Evolutionary conservation across 2,888 invertebrate genomes (phyloP).

Genomic region (Poecilobothrus nobilitatus): DNA sequence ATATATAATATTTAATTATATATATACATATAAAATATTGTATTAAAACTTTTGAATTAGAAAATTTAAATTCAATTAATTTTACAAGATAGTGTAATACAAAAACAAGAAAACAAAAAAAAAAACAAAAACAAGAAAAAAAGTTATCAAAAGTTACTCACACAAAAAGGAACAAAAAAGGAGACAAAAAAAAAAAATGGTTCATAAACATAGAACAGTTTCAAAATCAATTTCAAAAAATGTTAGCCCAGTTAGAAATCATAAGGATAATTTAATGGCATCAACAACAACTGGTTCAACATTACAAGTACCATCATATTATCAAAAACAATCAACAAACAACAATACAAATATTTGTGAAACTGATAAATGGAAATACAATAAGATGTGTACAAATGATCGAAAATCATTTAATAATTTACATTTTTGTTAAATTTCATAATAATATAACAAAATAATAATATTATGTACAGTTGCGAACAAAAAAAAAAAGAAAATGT

Average conservation of each 20-base stretch:
- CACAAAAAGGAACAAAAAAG: neutral
- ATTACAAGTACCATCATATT: constrained; percentile 14
- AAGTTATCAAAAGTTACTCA: neutral
- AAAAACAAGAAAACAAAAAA: too few relatives aligned
- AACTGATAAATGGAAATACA: constrained; percentile 41
- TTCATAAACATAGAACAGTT: constrained; percentile 19
- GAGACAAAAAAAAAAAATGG: constrained; percentile 16
- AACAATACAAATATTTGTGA: constrained; percentile 10
- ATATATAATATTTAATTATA: too few relatives aligned
- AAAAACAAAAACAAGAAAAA: neutral
- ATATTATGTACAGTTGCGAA: too few relatives aligned
- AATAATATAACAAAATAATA: too few relatives aligned
- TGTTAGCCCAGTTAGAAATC: constrained; percentile 19
- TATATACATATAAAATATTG: too few relatives aligned
- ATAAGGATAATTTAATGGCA: neutral
- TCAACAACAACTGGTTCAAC: constrained; percentile 27
- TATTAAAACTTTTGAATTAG: too few relatives aligned
- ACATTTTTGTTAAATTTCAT: constrained; percentile 35
- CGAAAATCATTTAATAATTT: constrained; percentile 39
- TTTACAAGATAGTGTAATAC: too few relatives aligned
- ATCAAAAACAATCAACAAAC: neutral
- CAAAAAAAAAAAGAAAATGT: neutral
- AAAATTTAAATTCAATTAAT: too few relatives aligned
- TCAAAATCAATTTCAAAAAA: constrained; percentile 18
- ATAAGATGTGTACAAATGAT: constrained; percentile 38